Evolutionary conservation across 2,797 vertebrate genomes (phyloP).

Genomic region (Melanotaenia nigrans): DNA sequence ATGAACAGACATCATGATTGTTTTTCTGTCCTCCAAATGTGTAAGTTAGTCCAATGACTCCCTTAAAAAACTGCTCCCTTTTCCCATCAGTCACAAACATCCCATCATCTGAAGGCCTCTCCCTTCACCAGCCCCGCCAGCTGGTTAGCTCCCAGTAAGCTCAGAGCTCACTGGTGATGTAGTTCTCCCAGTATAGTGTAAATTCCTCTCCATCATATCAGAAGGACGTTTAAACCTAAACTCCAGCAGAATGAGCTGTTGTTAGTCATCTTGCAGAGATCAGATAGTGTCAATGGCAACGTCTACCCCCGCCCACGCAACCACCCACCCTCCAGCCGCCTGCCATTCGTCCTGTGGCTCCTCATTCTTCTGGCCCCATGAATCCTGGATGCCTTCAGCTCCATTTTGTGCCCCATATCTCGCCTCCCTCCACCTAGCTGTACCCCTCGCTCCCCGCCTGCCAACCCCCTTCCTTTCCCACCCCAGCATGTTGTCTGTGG

Average conservation of each 20-base stretch:
- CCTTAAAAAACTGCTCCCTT: slow-evolving; percentile 29
- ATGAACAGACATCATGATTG: slow-evolving; percentile 18
- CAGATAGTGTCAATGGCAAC: slow-evolving; percentile 1
- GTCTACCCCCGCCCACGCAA: slow-evolving; percentile 3
- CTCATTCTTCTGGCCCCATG: slow-evolving; percentile 34
- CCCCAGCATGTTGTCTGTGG: slow-evolving; percentile 77
- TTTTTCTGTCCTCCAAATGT: slow-evolving; percentile 30
- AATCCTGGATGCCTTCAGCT: slow-evolving; percentile 39
- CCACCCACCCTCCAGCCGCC: slow-evolving; percentile 19
- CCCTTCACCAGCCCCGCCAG: slow-evolving; percentile 32
- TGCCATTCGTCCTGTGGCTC: slow-evolving; percentile 21
- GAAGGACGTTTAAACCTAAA: no score
- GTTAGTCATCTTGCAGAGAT: neutral
- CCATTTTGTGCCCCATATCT: slow-evolving; percentile 47
- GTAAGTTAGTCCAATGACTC: slow-evolving; percentile 16
- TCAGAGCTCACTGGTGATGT: no score
- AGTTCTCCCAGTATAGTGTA: neutral
- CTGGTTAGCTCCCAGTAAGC: slow-evolving; percentile 39
- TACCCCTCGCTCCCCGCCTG: slow-evolving; percentile 3
- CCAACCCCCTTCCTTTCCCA: neutral
- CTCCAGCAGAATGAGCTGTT: neutral
- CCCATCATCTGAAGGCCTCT: slow-evolving; percentile 38
- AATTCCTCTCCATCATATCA: neutral
- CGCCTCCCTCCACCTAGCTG: slow-evolving; percentile 38
- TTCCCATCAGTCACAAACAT: slow-evolving; percentile 60